Evolutionary conservation across 1,140 invertebrate genomes (phyloP).

Genomic region (Conopomorpha cramerella): DNA sequence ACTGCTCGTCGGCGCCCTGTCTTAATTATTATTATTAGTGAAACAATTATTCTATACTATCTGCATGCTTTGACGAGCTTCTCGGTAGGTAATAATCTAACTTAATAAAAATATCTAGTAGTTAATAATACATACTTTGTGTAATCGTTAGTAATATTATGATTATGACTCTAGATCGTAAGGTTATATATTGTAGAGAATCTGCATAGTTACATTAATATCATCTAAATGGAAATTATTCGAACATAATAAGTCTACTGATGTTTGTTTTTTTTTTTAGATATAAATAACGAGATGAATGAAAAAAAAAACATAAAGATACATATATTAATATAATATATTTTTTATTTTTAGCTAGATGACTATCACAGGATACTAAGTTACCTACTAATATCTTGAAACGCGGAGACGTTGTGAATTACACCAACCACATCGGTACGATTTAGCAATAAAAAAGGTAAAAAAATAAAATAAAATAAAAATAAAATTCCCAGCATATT

Average conservation of each 20-base stretch:
- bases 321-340: too few species aligned
- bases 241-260: slow-evolving; percentile 48
- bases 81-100: slow-evolving; percentile 59
- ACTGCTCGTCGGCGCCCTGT: slow-evolving; percentile 41
- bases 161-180: slow-evolving; percentile 52
- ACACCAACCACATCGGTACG: slow-evolving; percentile 29
- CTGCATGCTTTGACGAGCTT: slow-evolving; percentile 60
- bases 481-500: slow-evolving; percentile 57
- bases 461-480: slow-evolving; percentile 46
- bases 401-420: slow-evolving; percentile 18
- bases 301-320: too few species aligned
- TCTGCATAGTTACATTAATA: slow-evolving; percentile 50
- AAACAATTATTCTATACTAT: slow-evolving; percentile 52
- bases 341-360: slow-evolving; percentile 59
- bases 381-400: slow-evolving; percentile 21
- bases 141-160: slow-evolving; percentile 53
- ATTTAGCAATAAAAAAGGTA: slow-evolving; percentile 54
- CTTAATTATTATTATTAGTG: too few species aligned
- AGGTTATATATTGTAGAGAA: slow-evolving; percentile 58
- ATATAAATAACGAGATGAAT: too few species aligned
- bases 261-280: too few species aligned
- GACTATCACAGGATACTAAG: slow-evolving; percentile 37
- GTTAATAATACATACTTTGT: slow-evolving; percentile 55
- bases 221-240: slow-evolving; percentile 49
- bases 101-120: slow-evolving; percentile 56